Percentiles rank a stretch among this genome's conserved stretches.
phyloP scores from a whole-genome alignment of 2,888 invertebrate species.

The Rutpela maculata region DNA sequence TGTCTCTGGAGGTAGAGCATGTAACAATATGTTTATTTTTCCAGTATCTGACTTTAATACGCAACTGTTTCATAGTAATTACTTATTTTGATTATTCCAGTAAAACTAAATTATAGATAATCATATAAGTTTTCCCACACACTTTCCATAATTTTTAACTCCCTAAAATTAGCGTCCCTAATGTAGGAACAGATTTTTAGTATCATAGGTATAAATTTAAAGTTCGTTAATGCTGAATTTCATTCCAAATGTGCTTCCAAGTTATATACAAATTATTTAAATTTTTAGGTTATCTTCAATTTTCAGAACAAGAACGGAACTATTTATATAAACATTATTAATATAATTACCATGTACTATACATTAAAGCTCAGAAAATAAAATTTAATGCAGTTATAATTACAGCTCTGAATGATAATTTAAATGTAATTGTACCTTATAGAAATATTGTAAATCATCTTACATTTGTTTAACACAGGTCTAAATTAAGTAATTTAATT shows the following conservation, averaged over 20 bases:
- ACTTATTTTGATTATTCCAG: not conserved
- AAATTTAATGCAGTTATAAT: slow-evolving; percentile 58
- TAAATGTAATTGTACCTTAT: slow-evolving; percentile 46
- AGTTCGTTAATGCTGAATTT: too few species aligned
- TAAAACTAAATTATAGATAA: not conserved
- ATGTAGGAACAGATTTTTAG: too few species aligned
- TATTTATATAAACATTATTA: slow-evolving; percentile 42
- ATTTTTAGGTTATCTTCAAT: slow-evolving; percentile 1
- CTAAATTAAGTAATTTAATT: slow-evolving; percentile 47
- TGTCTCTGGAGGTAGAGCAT: too few species aligned
- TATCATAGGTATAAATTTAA: too few species aligned
- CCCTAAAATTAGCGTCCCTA: too few species aligned
- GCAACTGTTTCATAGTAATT: too few species aligned
- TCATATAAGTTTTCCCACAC: too few species aligned
- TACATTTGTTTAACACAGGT: slow-evolving; percentile 28
- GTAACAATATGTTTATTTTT: too few species aligned
- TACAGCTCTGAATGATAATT: slow-evolving; percentile 46
- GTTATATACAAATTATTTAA: not conserved
- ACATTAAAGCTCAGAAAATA: slow-evolving; percentile 52
- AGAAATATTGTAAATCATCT: slow-evolving; percentile 43
- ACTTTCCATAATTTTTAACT: not conserved
- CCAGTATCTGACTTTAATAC: too few species aligned
- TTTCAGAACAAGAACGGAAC: slow-evolving; percentile 18
- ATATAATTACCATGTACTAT: slow-evolving; percentile 49
- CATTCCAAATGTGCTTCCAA: not conserved